phyloP scores from a whole-genome alignment of 2,888 invertebrate genomes.

The Odontocerum albicorne region DNA sequence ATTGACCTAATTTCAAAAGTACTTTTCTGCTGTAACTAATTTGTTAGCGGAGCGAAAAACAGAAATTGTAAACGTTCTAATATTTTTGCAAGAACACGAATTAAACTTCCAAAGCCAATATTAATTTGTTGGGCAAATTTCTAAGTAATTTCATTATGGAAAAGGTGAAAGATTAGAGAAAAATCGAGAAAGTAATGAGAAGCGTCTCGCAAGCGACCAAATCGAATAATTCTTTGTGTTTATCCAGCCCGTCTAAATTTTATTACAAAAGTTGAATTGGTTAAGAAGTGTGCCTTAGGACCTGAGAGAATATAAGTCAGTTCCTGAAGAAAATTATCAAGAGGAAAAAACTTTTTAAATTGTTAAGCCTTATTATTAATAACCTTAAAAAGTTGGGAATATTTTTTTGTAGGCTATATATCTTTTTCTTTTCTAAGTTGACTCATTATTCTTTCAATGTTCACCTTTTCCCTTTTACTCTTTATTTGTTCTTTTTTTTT shows the following conservation, averaged over 20 bases:
- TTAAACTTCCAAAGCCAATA: too few species aligned
- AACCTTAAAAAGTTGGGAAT: neutral
- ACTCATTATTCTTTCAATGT: neutral
- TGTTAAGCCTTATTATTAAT: conserved; percentile 11
- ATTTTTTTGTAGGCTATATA: neutral
- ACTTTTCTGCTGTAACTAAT: too few species aligned
- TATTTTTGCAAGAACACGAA: too few species aligned
- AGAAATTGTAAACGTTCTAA: too few species aligned
- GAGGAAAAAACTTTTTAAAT: neutral
- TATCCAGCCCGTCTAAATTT: conserved; percentile 1
- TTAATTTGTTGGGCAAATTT: too few species aligned
- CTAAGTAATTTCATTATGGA: too few species aligned
- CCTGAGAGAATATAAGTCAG: neutral
- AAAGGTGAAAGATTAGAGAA: too few species aligned
- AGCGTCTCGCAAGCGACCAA: too few species aligned
- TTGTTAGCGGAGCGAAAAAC: too few species aligned
- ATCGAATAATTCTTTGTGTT: neutral
- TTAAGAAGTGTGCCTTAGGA: conserved; percentile 1
- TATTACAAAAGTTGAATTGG: conserved; percentile 15
- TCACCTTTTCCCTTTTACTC: neutral
- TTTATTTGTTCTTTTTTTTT: too few species aligned
- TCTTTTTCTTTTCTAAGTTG: neutral
- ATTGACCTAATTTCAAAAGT: too few species aligned
- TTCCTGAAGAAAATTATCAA: neutral
- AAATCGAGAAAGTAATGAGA: too few species aligned